Evolutionary conservation across 1,140 invertebrate species (phyloP).

Genomic region (Ridgeia piscesae): DNA sequence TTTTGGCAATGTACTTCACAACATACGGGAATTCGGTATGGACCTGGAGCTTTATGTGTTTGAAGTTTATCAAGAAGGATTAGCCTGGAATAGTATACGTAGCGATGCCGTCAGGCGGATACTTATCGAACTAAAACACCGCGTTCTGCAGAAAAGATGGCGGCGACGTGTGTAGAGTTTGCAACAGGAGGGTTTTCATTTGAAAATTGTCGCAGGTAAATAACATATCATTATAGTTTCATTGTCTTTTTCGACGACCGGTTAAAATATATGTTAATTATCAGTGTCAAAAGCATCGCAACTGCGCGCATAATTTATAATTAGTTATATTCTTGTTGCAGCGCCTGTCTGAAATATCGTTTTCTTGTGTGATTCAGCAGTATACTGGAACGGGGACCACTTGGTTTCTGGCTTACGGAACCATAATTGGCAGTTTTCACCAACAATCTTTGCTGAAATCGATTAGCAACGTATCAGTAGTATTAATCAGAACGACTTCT

Average conservation of each 20-base stretch:
- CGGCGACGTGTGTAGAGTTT: conserved; percentile 36
- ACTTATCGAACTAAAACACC: not conserved
- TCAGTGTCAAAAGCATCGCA: not conserved
- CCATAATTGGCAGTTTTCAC: too few species aligned
- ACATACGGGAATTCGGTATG: too few species aligned
- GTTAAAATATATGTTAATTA: not conserved
- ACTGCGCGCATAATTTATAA: not conserved
- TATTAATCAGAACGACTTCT: too few species aligned
- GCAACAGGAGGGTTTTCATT: conserved; percentile 50
- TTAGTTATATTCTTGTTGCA: not conserved
- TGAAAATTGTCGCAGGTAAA: conserved; percentile 82
- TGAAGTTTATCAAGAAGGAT: too few species aligned
- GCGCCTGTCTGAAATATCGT: not conserved
- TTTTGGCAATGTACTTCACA: too few species aligned
- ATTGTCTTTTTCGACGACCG: conserved; percentile 17
- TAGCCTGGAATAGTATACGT: not conserved
- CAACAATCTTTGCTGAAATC: too few species aligned
- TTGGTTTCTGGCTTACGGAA: too few species aligned
- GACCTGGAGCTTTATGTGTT: too few species aligned
- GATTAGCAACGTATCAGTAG: too few species aligned
- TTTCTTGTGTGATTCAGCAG: not conserved
- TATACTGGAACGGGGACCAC: not conserved
- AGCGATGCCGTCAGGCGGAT: not conserved
- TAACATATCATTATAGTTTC: conserved; percentile 8
- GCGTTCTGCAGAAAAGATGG: conserved; percentile 23